A percentile compares a stretch with the other conserved stretches of the same genome.
phyloP scores from a whole-genome alignment of 2,888 invertebrate genomes.

The Cephus pulcher region DNA sequence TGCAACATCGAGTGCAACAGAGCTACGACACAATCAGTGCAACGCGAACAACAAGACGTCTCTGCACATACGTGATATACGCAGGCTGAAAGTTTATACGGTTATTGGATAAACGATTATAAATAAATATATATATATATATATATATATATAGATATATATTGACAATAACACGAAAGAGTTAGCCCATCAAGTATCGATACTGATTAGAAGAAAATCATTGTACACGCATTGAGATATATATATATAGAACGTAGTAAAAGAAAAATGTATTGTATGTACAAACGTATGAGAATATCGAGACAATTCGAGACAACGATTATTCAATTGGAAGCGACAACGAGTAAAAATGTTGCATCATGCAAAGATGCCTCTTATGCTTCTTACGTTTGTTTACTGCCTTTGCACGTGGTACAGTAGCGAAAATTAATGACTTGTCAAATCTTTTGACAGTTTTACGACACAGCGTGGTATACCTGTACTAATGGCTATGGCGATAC shows the following conservation, averaged over 20 bases:
- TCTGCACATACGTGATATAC: background rate
- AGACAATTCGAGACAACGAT: background rate
- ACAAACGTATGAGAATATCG: background rate
- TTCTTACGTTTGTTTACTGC: background rate
- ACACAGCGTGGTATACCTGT: background rate
- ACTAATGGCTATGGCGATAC: no score
- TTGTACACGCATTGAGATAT: constrained; percentile 17
- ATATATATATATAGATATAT: constrained; percentile 10
- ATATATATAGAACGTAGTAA: constrained; percentile 10
- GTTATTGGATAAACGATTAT: constrained; percentile 1
- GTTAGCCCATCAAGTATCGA: constrained; percentile 1
- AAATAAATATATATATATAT: constrained; percentile 18
- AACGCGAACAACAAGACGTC: constrained; percentile 36
- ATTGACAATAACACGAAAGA: background rate
- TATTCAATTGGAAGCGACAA: constrained; percentile 22
- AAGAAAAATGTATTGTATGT: background rate
- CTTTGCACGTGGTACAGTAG: background rate
- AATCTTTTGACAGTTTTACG: background rate
- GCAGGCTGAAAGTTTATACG: background rate
- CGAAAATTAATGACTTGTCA: background rate
- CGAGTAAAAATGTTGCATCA: constrained; percentile 18
- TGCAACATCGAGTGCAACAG: constrained; percentile 16
- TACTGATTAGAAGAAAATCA: background rate
- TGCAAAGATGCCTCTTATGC: background rate
- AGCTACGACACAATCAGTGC: constrained; percentile 46